These are phyloP conservation scores for Motacilla tschutschensis DNA, from an alignment of 2,113 vertebrate genomes.

Conservation along the genomic window DNA sequence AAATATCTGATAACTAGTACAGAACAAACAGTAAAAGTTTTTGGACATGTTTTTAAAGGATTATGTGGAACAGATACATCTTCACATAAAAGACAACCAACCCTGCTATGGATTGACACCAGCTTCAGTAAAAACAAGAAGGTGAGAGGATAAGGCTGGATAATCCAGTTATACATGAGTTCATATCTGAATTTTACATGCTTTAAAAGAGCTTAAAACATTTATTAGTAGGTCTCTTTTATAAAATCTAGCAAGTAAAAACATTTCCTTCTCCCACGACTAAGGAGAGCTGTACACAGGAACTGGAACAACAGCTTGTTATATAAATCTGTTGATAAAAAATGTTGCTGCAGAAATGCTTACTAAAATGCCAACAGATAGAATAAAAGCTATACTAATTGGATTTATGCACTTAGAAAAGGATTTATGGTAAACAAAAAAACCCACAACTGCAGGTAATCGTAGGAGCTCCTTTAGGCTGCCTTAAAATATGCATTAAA, in stretches of 20 bases:
- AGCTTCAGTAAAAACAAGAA: neutral
- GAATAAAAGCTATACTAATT: constrained; percentile 7
- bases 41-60: neutral
- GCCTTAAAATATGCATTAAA: neutral
- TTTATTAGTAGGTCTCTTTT: neutral
- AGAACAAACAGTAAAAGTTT: neutral
- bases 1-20: neutral
- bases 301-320: neutral
- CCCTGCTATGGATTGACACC: neutral
- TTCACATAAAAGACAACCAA: neutral
- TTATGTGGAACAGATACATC: neutral
- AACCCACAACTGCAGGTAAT: neutral
- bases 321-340: constrained; percentile 29
- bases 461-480: neutral
- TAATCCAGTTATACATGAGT: neutral
- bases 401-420: constrained; percentile 8
- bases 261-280: neutral
- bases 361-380: neutral
- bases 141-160: neutral
- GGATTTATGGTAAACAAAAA: neutral
- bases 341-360: constrained; percentile 5
- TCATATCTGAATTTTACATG: neutral
- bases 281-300: neutral
- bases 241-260: neutral
- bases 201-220: neutral